phyloP scores from a whole-genome alignment of 2,113 vertebrate genomes.

The Microtus richardsoni region DNA sequence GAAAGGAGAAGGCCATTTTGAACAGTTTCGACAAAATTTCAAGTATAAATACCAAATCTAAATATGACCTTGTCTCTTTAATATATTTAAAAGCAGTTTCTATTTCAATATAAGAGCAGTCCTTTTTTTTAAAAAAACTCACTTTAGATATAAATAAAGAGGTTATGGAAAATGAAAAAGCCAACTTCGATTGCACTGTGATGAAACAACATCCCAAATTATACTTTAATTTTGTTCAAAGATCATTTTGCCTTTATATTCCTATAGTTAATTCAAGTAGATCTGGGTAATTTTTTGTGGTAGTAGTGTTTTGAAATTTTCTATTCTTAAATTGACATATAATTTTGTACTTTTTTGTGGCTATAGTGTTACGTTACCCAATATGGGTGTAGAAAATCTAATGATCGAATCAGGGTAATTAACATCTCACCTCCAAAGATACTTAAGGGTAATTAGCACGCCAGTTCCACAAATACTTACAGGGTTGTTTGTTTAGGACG shows the following conservation, averaged over 20 bases:
- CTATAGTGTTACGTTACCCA: neutral
- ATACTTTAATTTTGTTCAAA: slow-evolving; percentile 13
- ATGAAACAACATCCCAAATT: neutral
- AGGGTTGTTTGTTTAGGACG: neutral
- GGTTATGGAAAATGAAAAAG: neutral
- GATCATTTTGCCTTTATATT: neutral
- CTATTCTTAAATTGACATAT: neutral
- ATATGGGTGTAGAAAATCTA: neutral
- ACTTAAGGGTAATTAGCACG: neutral
- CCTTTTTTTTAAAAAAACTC: neutral
- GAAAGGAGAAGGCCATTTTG: neutral
- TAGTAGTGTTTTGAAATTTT: neutral
- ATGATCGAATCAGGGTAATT: neutral
- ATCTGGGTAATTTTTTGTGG: neutral
- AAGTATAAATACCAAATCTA: neutral
- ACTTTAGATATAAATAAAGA: slow-evolving; percentile 3
- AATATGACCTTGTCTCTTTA: neutral
- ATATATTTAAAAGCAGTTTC: neutral
- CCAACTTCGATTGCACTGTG: neutral
- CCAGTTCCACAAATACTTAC: neutral
- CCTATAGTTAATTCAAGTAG: neutral
- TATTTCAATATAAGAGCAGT: neutral
- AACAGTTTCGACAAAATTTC: neutral
- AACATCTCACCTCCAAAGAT: neutral
- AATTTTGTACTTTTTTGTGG: neutral